Evolutionary conservation across 2,888 invertebrate species (phyloP), one percentile per base, ranked within the genome.

Genomic region (Sussaba pulchella): DNA sequence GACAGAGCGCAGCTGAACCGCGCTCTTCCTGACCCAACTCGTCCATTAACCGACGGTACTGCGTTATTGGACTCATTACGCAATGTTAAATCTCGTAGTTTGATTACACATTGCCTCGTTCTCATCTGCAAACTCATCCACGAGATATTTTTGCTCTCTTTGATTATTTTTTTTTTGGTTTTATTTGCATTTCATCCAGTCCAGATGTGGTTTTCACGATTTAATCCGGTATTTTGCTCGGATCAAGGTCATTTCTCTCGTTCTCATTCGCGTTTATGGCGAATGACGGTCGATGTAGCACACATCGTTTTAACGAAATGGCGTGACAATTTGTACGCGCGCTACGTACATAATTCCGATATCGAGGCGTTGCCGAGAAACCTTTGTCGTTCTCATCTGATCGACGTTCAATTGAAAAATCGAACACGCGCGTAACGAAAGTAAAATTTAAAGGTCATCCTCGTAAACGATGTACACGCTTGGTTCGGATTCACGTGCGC

Each of bases 381-480:
- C 10, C 31, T 57, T 57, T 6, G 31, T 57, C 57, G 14, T 9
- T 14, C 12, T 21, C 52, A 52, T 52, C 52, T 52, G 24, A 52
- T 52, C 52, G n/a, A 31, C 26, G 26, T 54, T 57, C 17, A n/a
- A 57, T 66, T 45, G 41, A 71, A 31, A 47, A 19, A 54, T 52
- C 17, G 43, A 61, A 54, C 59, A 72, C 66, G 59, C 66, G 66
- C 39, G 57, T 66, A 47, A 71, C 26, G 72, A 78, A 78, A 72
- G 72, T 72, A 50, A 78, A 78, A 72, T 26, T 21, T 10, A 47
- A 78, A 78, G 78, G 78, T 72, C 72, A 45, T 26, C 36, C 31
- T n/a, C n/a, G n/a, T 2, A 31, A 31, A 31, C 2, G 31, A 31
- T 31, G 2, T 31, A 31, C 41, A 12, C 39, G 26, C n/a, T 24